Percentiles rank a stretch among this genome's conserved stretches.
Conservation (phyloP, 2,888 invertebrate genomes). For the Eurytoma californica region DNA sequence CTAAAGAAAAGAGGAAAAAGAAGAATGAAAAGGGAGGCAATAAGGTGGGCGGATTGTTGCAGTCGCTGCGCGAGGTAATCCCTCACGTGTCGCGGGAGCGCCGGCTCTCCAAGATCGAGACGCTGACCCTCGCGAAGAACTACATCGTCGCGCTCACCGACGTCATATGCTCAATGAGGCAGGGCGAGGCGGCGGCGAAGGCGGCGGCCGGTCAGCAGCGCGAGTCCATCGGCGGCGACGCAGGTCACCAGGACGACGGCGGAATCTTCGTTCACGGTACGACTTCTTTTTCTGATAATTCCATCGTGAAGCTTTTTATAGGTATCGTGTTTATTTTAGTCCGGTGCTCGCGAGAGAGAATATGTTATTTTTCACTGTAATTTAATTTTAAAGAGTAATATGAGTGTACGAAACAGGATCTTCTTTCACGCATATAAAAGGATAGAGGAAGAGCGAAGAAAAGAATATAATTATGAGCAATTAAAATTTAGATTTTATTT, state of each 20-base stretch:
- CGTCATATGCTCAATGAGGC: conserved; percentile 85
- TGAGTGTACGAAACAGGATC: too few species aligned
- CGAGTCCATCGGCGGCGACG: background rate
- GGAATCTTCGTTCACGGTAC: conserved; percentile 6
- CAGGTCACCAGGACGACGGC: background rate
- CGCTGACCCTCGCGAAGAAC: conserved; percentile 90
- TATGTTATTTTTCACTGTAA: too few species aligned
- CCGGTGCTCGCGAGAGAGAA: too few species aligned
- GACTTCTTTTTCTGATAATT: too few species aligned
- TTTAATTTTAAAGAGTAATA: background rate
- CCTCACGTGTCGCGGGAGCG: conserved; percentile 91
- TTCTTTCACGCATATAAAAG: background rate
- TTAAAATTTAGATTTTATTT: too few species aligned
- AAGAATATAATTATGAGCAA: too few species aligned
- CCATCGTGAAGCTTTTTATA: too few species aligned
- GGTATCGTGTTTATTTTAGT: too few species aligned
- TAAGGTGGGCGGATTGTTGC: conserved; percentile 64
- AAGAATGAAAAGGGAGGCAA: too few species aligned
- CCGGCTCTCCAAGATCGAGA: conserved; percentile 91
- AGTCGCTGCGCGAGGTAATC: conserved; percentile 89
- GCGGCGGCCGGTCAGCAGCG: conserved; percentile 20
- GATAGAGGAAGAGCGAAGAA: background rate
- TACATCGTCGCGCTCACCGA: conserved; percentile 93
- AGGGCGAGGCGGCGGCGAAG: conserved; percentile 37
- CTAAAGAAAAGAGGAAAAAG: too few species aligned